phyloP scores from a whole-genome alignment of 2,888 invertebrate species.

The Clitarchus hookeri region DNA sequence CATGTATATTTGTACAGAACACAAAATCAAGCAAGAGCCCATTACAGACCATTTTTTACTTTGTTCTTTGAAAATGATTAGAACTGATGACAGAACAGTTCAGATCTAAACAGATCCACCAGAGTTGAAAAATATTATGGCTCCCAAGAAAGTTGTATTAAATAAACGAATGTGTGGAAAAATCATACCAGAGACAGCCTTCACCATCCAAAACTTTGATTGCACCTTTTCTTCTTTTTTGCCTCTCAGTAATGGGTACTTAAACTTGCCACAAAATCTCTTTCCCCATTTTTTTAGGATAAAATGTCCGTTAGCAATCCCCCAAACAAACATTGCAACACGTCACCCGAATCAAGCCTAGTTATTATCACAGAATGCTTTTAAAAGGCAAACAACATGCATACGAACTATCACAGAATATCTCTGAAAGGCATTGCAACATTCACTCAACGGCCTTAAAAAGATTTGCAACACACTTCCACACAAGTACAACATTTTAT shows the following conservation, averaged over 20 bases:
- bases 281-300: background rate
- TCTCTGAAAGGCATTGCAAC: slow-evolving; percentile 1
- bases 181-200: background rate
- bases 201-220: background rate
- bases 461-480: slow-evolving; percentile 7
- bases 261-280: background rate
- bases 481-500: background rate
- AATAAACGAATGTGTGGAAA: no score
- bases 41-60: no score
- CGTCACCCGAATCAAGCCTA: background rate
- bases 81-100: no score
- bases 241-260: background rate
- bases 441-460: background rate
- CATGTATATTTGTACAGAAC: background rate
- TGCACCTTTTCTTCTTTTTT: background rate
- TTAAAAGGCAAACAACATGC: background rate
- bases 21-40: no score
- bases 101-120: no score
- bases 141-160: no score
- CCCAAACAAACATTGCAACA: background rate
- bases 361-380: slow-evolving; percentile 10
- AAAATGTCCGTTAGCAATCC: background rate
- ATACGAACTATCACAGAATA: slow-evolving; percentile 1
- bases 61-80: no score
- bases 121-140: no score